Evolutionary conservation across 2,113 vertebrate species (phyloP).

Genomic region (Maccullochella peelii): DNA sequence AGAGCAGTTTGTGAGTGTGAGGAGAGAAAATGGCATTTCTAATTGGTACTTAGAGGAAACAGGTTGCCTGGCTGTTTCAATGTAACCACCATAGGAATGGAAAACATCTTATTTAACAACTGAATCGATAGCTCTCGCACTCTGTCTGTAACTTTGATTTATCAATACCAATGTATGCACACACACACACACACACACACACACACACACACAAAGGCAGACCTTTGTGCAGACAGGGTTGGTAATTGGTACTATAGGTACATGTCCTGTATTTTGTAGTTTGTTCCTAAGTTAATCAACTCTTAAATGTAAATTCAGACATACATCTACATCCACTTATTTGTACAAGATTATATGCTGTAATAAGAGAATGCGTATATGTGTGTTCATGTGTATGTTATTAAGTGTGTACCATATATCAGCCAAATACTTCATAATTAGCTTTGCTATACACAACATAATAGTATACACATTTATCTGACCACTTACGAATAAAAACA

Average conservation of each 20-base stretch:
- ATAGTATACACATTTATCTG: not conserved
- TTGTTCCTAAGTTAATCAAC: not conserved
- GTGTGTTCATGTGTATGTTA: not conserved
- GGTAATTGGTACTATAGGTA: constrained; percentile 8
- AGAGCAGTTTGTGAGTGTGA: constrained; percentile 23
- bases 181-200: not conserved
- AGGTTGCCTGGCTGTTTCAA: constrained; percentile 7
- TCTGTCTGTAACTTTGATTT: constrained; percentile 21
- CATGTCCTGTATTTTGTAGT: constrained; percentile 1
- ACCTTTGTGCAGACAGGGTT: not conserved
- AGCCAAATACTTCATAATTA: not conserved
- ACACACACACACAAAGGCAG: not conserved
- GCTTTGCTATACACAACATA: not conserved
- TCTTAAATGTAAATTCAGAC: not conserved
- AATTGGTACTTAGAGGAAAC: constrained; percentile 55
- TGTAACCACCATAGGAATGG: constrained; percentile 15
- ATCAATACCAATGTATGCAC: not conserved
- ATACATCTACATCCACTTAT: not conserved
- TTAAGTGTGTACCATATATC: not conserved
- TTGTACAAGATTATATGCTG: not conserved
- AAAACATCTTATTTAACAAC: constrained; percentile 42
- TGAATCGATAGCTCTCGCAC: not conserved
- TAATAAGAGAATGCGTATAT: not conserved
- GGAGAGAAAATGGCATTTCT: constrained; percentile 36
- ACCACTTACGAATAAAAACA: not conserved